Evolutionary conservation across 2,113 vertebrate genomes (phyloP).

Genomic region (Psammodynastes pulverulentus): DNA sequence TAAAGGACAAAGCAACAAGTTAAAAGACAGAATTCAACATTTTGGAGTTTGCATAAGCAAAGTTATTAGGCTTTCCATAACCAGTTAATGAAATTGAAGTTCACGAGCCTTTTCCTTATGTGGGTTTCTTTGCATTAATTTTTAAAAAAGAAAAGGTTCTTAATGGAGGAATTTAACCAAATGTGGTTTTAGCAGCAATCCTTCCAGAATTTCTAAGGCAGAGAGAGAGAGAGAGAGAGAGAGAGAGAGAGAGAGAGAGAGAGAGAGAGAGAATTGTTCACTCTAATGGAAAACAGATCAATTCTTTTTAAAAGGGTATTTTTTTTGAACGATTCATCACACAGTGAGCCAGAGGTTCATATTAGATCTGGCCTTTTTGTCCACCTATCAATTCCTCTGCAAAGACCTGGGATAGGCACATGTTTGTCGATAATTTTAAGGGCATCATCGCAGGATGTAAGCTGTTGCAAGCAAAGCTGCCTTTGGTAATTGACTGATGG

Average conservation of each 20-base stretch:
- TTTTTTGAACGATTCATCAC: background rate
- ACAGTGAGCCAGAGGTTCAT: background rate
- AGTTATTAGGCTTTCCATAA: background rate
- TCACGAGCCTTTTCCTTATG: background rate
- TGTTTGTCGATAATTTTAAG: background rate
- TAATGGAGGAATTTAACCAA: constrained; percentile 5
- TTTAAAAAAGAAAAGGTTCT: background rate
- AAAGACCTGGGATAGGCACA: background rate
- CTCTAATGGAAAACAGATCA: background rate
- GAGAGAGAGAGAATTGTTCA: background rate
- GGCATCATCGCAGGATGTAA: background rate
- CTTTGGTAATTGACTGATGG: background rate
- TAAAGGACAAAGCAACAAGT: constrained; percentile 11
- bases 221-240: background rate
- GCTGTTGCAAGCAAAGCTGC: background rate
- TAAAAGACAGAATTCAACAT: background rate
- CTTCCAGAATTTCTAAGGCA: constrained; percentile 16
- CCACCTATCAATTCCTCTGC: no score
- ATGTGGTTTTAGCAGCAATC: constrained; percentile 3
- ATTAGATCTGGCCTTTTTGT: no score
- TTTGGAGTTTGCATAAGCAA: constrained; percentile 11
- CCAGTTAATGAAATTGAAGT: constrained; percentile 28
- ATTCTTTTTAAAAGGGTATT: background rate
- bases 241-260: background rate
- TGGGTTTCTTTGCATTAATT: constrained; percentile 19